Percentiles rank a stretch among this genome's conserved stretches.
phyloP scores from a whole-genome alignment of 2,797 vertebrate genomes.

The Smutsia gigantea region DNA sequence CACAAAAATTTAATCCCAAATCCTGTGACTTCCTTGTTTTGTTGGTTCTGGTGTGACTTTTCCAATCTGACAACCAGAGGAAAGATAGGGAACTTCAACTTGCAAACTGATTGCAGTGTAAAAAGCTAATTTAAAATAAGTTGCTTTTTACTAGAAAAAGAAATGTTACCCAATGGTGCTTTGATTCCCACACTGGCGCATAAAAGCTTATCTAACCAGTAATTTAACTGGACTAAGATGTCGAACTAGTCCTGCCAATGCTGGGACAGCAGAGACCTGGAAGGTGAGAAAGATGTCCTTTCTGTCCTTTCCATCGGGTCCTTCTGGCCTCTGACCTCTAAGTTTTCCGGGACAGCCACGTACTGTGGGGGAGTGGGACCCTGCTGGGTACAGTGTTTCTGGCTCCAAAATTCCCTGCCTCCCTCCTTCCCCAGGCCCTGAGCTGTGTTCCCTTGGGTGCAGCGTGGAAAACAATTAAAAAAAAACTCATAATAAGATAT shows the following conservation, averaged over 20 bases:
- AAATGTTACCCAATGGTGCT: background rate
- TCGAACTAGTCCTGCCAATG: background rate
- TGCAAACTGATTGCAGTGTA: background rate
- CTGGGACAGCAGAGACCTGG: background rate
- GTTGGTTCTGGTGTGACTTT: background rate
- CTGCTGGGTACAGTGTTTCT: background rate
- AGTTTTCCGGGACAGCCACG: background rate
- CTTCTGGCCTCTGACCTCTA: background rate
- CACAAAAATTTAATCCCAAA: background rate
- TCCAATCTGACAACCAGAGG: background rate
- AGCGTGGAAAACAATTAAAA: background rate
- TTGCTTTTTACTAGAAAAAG: constrained; percentile 41
- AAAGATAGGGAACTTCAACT: constrained; percentile 37
- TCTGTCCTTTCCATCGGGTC: background rate
- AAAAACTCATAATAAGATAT: background rate
- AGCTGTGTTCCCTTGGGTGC: background rate
- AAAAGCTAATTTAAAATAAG: constrained; percentile 51
- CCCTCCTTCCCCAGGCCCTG: background rate
- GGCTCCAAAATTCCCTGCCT: background rate
- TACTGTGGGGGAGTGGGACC: background rate
- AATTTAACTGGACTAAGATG: constrained; percentile 11
- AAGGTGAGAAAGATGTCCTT: background rate
- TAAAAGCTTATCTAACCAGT: constrained; percentile 34
- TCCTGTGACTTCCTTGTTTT: background rate
- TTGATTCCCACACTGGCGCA: background rate